phyloP scores from a whole-genome alignment of 2,888 invertebrate genomes.

The Omphaloscelis lunosa region DNA sequence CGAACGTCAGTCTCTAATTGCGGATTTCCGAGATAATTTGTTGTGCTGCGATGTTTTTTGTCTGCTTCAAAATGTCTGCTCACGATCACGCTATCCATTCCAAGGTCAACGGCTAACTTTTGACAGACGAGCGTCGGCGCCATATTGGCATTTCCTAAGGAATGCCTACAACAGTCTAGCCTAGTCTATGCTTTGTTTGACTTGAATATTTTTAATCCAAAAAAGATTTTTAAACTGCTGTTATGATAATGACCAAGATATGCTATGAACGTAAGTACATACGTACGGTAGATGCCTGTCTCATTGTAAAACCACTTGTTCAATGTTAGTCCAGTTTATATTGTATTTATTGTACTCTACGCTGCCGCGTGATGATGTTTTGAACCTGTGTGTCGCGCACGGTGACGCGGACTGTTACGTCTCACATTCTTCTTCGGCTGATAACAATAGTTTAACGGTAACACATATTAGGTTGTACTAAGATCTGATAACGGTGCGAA shows the following conservation, averaged over 20 bases:
- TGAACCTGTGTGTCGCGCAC: conserved; percentile 37
- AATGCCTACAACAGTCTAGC: conserved; percentile 65
- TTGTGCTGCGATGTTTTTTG: conserved; percentile 70
- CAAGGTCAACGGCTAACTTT: conserved; percentile 77
- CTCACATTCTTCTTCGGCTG: conserved; percentile 37
- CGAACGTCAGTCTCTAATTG: conserved; percentile 65
- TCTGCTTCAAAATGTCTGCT: conserved; percentile 68
- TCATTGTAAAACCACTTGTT: conserved; percentile 63
- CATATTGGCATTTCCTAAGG: conserved; percentile 71
- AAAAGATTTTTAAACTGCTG: background rate
- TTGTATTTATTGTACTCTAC: conserved; percentile 56
- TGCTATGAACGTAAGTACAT: conserved; percentile 29
- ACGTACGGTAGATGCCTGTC: conserved; percentile 46
- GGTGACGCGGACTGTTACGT: conserved; percentile 59
- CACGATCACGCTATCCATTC: conserved; percentile 70
- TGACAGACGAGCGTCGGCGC: conserved; percentile 61
- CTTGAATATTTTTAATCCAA: conserved; percentile 15
- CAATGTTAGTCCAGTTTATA: conserved; percentile 68
- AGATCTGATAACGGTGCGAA: conserved; percentile 50
- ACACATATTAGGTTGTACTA: conserved; percentile 34
- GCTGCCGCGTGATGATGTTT: conserved; percentile 61
- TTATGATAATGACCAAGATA: conserved; percentile 35
- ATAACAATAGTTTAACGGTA: conserved; percentile 42
- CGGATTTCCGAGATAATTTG: conserved; percentile 79
- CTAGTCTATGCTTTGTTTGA: conserved; percentile 16